Conservation (phyloP, 1,140 invertebrate genomes). For the Oreohelix idahoensis region DNA sequence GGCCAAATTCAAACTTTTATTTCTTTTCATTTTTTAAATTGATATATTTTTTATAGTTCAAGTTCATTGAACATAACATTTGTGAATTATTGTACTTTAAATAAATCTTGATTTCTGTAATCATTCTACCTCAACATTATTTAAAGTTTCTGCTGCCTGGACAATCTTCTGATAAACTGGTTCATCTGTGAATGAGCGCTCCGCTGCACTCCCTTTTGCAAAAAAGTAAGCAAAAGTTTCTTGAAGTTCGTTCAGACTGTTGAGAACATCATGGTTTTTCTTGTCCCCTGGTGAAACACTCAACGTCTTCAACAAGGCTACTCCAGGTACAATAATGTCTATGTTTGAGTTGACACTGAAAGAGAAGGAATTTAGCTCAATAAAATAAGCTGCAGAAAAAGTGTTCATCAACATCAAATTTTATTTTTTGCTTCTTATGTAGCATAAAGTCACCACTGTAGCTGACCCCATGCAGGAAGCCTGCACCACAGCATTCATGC, state of each 20-base stretch:
- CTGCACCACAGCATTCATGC: too few relatives aligned
- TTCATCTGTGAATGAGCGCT: constrained; percentile 65
- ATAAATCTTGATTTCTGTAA: too few relatives aligned
- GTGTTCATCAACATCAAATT: not conserved
- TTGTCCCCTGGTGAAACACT: constrained; percentile 55
- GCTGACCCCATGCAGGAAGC: too few relatives aligned
- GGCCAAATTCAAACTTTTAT: too few relatives aligned
- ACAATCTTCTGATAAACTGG: constrained; percentile 64
- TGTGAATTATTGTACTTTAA: too few relatives aligned
- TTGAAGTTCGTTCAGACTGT: constrained; percentile 67
- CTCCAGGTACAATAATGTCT: constrained; percentile 73
- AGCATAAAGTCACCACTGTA: too few relatives aligned
- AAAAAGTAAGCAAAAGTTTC: constrained; percentile 74
- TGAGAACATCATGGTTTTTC: constrained; percentile 66
- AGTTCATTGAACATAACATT: too few relatives aligned
- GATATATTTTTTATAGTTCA: too few relatives aligned
- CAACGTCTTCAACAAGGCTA: constrained; percentile 66
- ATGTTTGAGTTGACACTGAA: constrained; percentile 74
- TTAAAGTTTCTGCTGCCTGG: constrained; percentile 63
- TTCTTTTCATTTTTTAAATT: too few relatives aligned
- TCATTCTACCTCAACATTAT: constrained; percentile 56
- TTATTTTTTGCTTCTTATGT: too few relatives aligned
- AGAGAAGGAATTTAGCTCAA: constrained; percentile 20
- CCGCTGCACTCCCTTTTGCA: constrained; percentile 73
- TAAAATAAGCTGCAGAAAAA: too few relatives aligned